Conservation (phyloP, 2,888 invertebrate genomes). For the Drosophila infuscata region DNA sequence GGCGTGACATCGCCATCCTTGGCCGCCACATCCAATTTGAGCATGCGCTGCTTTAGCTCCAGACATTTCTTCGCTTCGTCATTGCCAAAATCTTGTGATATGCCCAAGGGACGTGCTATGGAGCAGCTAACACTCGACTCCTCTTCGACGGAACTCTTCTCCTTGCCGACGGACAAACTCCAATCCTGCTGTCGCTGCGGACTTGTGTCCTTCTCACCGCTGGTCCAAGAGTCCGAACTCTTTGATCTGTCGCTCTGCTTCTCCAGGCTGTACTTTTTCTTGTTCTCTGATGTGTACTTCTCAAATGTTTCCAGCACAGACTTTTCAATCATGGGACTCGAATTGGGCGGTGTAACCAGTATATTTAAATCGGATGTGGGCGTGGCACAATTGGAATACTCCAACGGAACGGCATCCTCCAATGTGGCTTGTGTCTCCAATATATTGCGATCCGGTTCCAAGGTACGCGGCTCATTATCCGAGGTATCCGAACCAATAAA, state of each 20-base stretch:
- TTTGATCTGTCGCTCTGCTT: conserved; percentile 87
- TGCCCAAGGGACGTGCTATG: conserved; percentile 91
- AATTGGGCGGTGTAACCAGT: conserved; percentile 88
- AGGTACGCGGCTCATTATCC: conserved; percentile 85
- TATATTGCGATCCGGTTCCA: conserved; percentile 83
- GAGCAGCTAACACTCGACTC: conserved; percentile 92
- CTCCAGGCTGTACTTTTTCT: conserved; percentile 88
- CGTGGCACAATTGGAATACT: conserved; percentile 85
- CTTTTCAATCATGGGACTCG: conserved; percentile 87
- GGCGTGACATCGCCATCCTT: conserved; percentile 85
- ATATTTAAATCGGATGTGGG: conserved; percentile 85
- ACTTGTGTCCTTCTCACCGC: conserved; percentile 90
- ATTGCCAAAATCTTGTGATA: conserved; percentile 90
- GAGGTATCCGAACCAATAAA: conserved; percentile 88
- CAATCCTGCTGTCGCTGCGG: conserved; percentile 86
- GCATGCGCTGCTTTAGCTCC: conserved; percentile 88
- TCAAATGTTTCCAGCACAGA: conserved; percentile 82
- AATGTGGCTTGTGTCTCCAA: conserved; percentile 87
- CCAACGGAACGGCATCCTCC: conserved; percentile 87
- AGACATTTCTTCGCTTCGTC: conserved; percentile 86
- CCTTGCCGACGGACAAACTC: conserved; percentile 86
- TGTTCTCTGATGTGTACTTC: conserved; percentile 82
- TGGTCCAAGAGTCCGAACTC: conserved; percentile 93
- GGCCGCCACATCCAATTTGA: conserved; percentile 86
- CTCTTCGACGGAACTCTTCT: conserved; percentile 89